These are phyloP conservation scores for Drosophila macrospina DNA, from an alignment of 2,888 invertebrate genomes.

Conservation along the genomic window DNA sequence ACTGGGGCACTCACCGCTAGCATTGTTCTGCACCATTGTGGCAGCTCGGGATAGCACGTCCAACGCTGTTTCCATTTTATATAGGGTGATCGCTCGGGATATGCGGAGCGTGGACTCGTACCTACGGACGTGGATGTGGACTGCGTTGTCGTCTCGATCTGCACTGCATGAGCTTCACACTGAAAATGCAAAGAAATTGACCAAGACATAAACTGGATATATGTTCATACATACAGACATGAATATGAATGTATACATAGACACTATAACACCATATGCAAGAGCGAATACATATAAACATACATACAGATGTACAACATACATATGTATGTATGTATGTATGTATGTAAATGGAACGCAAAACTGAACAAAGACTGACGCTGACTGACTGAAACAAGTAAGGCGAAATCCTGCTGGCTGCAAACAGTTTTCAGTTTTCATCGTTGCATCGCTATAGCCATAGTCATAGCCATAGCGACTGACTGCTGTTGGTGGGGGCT, in stretches of 20 bases:
- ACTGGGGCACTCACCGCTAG: constrained; percentile 81
- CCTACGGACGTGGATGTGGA: constrained; percentile 54
- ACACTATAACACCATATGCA: constrained; percentile 13
- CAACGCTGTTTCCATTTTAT: constrained; percentile 91
- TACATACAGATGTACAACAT: constrained; percentile 9
- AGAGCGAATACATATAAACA: constrained; percentile 25
- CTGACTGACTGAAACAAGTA: constrained; percentile 70
- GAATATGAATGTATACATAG: constrained; percentile 51
- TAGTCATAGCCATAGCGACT: background rate
- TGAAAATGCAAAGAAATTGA: constrained; percentile 71
- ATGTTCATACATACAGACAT: constrained; percentile 19
- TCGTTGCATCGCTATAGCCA: constrained; percentile 39
- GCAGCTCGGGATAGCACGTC: constrained; percentile 95
- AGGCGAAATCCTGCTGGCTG: constrained; percentile 74
- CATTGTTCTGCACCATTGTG: constrained; percentile 93
- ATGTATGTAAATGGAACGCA: constrained; percentile 71
- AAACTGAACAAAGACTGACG: constrained; percentile 71
- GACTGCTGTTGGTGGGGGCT: constrained; percentile 44
- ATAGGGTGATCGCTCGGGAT: constrained; percentile 14
- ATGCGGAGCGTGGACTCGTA: constrained; percentile 23
- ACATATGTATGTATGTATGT: constrained; percentile 51
- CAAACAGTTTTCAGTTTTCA: constrained; percentile 67
- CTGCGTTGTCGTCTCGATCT: constrained; percentile 60
- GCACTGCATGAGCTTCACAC: constrained; percentile 77
- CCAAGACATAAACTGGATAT: constrained; percentile 61